Base-by-base conservation (phyloP, 2,888 invertebrate genomes). In the Geophilus truncorum region DNA sequence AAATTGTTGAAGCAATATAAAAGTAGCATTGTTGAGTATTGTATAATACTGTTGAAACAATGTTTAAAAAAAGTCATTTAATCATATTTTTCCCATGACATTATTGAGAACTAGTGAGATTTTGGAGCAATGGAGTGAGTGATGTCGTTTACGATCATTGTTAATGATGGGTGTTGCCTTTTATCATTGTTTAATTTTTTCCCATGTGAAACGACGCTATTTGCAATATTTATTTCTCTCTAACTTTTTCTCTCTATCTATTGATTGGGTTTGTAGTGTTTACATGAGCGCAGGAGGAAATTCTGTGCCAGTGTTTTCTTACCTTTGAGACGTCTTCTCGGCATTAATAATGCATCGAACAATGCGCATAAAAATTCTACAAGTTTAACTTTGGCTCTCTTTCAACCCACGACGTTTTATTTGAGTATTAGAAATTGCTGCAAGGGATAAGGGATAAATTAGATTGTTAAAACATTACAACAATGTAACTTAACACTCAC, bases 231-330 rank as follows among this genome's bases (percentile, higher is more conserved):
- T 62, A 25, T 62, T 28, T 62, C 25, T 1, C 62, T 25, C 62
- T 62, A 12, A 62, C 18, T 45, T 15, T 45, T 45, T n/a, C 18
- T 28, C 12, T 62, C 6, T 62, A 25, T 1, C 12, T 62, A 62
- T 62, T 62, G 62, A 62, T 62, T 62, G 10, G 62, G 62, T 62
- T 62, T 62, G 15, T 62, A 62, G 62, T 62, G 62, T 62, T 62
- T 62, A 28, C 62, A 62, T 7, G 12, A 25, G 45, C n/a, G n/a
- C n/a, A 45, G 18, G 45, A n/a, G n/a, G n/a, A 45, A 45, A 62
- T 62, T 62, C 62, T 25, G 5, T 12, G 6, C 25, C 12, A 6
- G 62, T 62, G 28, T 28, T 62, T 62, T 62, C 21, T 45, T 62
- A 28, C 62, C 62, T 62, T 62, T 62, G 62, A 62, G 62, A 62